Evolutionary conservation across 2,888 invertebrate genomes (phyloP).

Genomic region (Ceraclea dissimilis): DNA sequence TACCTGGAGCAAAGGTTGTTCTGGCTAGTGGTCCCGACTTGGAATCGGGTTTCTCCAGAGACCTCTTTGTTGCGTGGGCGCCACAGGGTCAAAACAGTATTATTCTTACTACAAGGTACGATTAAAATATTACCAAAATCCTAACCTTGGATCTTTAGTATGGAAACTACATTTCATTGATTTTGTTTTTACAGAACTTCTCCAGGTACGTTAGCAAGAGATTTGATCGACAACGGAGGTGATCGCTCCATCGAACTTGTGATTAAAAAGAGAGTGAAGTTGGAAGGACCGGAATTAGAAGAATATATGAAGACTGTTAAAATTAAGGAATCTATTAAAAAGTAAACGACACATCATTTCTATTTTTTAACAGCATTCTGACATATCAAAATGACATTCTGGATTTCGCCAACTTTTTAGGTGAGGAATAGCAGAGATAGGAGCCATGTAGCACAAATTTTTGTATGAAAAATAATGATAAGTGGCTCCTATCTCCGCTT

Average conservation of each 20-base stretch:
- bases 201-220: constrained; percentile 72
- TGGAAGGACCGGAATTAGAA: constrained; percentile 73
- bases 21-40: constrained; percentile 91
- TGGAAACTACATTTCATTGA: too few species aligned
- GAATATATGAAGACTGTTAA: constrained; percentile 63
- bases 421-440: too few species aligned
- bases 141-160: too few species aligned
- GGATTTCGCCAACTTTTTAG: too few species aligned
- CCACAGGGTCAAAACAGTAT: constrained; percentile 87
- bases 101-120: constrained; percentile 75
- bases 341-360: too few species aligned
- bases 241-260: constrained; percentile 65
- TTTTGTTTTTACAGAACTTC: constrained; percentile 51
- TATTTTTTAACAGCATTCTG: too few species aligned
- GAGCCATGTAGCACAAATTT: too few species aligned
- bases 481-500: too few species aligned
- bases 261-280: constrained; percentile 59
- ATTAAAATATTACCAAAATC: too few species aligned
- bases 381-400: too few species aligned
- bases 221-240: constrained; percentile 69
- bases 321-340: constrained; percentile 33
- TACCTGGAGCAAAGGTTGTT: constrained; percentile 91
- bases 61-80: constrained; percentile 92
- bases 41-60: constrained; percentile 91
- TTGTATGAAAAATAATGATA: too few species aligned